These are phyloP conservation scores for Lithobius niger DNA, from an alignment of 1,140 invertebrate species.

Conservation along the genomic window DNA sequence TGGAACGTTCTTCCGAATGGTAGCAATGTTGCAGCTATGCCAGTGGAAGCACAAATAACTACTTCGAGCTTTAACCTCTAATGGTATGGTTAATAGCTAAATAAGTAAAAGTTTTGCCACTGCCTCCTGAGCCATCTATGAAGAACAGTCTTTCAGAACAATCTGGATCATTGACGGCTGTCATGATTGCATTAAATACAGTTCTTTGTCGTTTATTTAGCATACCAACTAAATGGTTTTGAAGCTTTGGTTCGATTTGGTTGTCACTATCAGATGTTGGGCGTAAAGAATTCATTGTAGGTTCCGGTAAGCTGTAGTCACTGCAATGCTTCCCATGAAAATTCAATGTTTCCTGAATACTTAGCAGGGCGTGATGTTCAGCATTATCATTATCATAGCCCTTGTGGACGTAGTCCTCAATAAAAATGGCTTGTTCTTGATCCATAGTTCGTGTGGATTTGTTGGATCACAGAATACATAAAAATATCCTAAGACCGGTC, in stretches of 20 bases:
- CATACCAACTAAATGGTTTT: neutral
- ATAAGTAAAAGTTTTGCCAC: slow-evolving; percentile 16
- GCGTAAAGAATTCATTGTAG: neutral
- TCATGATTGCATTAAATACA: neutral
- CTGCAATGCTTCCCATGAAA: neutral
- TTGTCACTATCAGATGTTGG: neutral
- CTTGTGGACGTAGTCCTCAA: neutral
- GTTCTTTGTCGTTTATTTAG: neutral
- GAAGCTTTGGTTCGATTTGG: neutral
- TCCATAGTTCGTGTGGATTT: neutral
- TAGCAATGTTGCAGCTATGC: slow-evolving; percentile 1
- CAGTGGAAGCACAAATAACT: neutral
- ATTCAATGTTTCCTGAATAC: neutral
- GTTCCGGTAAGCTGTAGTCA: neutral
- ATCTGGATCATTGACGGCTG: neutral
- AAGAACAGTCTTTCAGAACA: neutral
- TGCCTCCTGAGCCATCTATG: slow-evolving; percentile 15
- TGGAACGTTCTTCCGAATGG: neutral
- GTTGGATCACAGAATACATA: neutral
- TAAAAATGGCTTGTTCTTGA: neutral
- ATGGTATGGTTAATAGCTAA: slow-evolving; percentile 6
- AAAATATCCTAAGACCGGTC: neutral
- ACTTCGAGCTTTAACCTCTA: neutral
- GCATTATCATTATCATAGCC: neutral
- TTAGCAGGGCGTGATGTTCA: slow-evolving; percentile 2